A percentile compares a stretch with the other conserved stretches of the same genome.
phyloP scores from a whole-genome alignment of 2,797 vertebrate species.

The Alectoris magna region DNA sequence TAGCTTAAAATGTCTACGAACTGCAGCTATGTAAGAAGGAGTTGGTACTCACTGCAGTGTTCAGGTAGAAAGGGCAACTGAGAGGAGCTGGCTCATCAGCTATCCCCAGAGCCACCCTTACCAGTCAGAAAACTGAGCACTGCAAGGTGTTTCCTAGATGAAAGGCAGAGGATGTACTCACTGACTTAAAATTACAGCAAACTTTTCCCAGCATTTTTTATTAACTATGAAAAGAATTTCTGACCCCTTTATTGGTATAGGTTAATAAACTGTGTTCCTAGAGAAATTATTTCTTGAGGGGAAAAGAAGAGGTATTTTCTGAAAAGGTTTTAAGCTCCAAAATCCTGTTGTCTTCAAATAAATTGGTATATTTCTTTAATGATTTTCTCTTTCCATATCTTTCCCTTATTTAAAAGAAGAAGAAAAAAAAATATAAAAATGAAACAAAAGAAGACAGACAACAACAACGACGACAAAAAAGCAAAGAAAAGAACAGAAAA shows the following conservation, averaged over 20 bases:
- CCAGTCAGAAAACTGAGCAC: neutral
- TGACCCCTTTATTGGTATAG: neutral
- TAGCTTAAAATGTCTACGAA: neutral
- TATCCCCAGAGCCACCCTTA: neutral
- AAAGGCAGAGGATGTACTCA: neutral
- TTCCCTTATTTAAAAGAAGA: neutral
- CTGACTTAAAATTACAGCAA: neutral
- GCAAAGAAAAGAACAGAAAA: neutral
- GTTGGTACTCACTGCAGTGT: accelerated
- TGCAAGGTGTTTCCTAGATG: neutral
- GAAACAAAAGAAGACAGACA: neutral
- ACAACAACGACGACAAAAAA: neutral
- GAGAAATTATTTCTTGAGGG: neutral
- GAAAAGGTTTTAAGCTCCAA: neutral
- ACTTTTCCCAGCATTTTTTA: neutral
- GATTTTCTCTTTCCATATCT: neutral
- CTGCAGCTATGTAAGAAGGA: neutral
- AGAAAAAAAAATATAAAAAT: neutral
- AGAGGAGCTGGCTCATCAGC: accelerated
- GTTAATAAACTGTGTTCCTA: neutral
- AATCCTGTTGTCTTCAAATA: neutral
- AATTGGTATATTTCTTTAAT: neutral
- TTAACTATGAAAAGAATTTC: neutral
- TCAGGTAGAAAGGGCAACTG: neutral
- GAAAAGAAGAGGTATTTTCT: neutral